Base-by-base conservation (phyloP, 2,888 invertebrate genomes). In the Apamea epomidion region DNA sequence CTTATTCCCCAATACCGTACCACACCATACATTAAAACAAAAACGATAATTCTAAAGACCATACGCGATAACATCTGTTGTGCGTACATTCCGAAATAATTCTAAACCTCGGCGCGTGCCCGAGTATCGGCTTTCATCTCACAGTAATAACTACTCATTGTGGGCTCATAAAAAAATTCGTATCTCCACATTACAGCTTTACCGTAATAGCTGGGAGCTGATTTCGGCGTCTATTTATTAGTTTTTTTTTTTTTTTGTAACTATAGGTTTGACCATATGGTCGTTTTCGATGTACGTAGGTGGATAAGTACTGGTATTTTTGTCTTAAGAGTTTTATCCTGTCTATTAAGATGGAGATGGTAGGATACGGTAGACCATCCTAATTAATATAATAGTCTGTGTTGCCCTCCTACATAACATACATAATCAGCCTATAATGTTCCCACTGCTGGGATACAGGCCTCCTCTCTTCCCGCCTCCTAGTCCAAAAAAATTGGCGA, bases 141-240 rank as follows among this genome's bases (percentile, higher is more conserved):
- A 58, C 48, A 72, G 75, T 89, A 89, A 89, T 89, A 90, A 89
- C 90, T 67, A 90, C 84, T 89, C 89, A 89, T 89, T 89, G 89
- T 74, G 79, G 58, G 79, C 81, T 84, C 86, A 89, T 90, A 89
- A 89, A 89, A 88, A 89, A 89, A 87, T 81, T 87, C 90, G 89
- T 89, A 89, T 89, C 89, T 89, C 87, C 86, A 85, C 75, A 87
- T 90, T 89, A 90, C 89, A 81, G 81, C 74, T 89, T 78, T 85
- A 89, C 89, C 86, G 89, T 89, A 89, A 90, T 89, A 90, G 89
- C 90, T 90, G 89, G 89, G 80, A 89, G 89, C 89, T 89, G 89
- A 89, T 89, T 90, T 90, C 90, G 87, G 82, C 67, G 73, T 89
- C 87, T 89, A 89, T 89, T 87, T 89, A 89, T 89, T 89, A 89